phyloP scores from a whole-genome alignment of 2,113 vertebrate genomes.

The Climacteris rufus region DNA sequence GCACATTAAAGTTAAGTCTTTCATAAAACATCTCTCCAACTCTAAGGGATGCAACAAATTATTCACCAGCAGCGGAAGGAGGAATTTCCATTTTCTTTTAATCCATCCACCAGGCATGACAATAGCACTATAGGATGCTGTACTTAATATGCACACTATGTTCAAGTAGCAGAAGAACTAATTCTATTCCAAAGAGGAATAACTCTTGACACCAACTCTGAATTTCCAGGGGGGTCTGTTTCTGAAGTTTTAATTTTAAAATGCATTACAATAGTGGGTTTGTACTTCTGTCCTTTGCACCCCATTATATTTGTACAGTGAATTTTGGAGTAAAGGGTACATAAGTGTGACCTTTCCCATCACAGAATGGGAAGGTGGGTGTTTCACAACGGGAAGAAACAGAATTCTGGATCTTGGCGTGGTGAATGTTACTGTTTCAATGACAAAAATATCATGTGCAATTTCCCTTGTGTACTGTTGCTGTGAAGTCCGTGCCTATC shows the following conservation, averaged over 20 bases:
- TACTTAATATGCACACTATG: background rate
- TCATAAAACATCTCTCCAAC: background rate
- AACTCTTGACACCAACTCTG: background rate
- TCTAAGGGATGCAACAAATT: background rate
- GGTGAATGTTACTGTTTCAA: background rate
- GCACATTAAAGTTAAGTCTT: background rate
- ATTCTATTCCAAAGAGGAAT: background rate
- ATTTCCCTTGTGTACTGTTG: background rate
- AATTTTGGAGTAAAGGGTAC: background rate
- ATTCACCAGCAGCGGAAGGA: background rate
- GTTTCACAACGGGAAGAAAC: background rate
- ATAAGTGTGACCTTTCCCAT: background rate
- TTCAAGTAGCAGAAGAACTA: background rate
- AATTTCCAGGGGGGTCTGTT: background rate
- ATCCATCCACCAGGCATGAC: background rate
- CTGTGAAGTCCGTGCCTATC: fast-evolving
- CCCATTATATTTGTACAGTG: background rate
- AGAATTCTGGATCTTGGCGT: background rate
- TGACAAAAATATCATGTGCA: background rate
- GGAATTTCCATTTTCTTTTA: background rate
- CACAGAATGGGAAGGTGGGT: background rate
- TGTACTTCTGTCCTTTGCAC: background rate
- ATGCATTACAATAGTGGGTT: background rate
- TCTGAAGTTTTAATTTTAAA: background rate
- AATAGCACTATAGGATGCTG: background rate